phyloP scores from a whole-genome alignment of 2,113 vertebrate species.

The Pterocles gutturalis region DNA sequence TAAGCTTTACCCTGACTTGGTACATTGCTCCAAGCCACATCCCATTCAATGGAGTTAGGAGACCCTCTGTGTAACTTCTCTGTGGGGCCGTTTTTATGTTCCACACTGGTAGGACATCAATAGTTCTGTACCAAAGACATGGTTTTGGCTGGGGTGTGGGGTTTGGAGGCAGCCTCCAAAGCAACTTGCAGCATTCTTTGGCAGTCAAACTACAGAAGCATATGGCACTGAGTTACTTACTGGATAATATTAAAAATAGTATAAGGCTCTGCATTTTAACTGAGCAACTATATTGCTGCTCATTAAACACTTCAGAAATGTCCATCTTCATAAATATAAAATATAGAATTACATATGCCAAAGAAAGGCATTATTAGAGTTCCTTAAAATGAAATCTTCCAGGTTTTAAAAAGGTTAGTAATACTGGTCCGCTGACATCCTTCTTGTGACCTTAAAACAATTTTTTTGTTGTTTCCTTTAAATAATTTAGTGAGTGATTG shows the following conservation, averaged over 20 bases:
- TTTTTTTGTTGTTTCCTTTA: constrained; percentile 67
- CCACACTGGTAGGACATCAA: constrained; percentile 10
- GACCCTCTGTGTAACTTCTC: constrained; percentile 5
- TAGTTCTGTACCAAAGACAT: constrained; percentile 26
- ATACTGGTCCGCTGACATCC: constrained; percentile 51
- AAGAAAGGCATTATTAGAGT: constrained; percentile 59
- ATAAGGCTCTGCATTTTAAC: constrained; percentile 59
- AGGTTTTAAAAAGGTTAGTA: constrained; percentile 62
- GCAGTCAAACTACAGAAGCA: constrained; percentile 59
- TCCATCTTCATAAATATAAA: constrained; percentile 66
- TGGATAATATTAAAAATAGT: constrained; percentile 72
- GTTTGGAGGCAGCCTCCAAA: constrained; percentile 38
- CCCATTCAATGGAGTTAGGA: constrained; percentile 14
- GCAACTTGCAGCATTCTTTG: constrained; percentile 55
- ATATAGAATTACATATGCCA: constrained; percentile 60
- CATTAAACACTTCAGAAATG: constrained; percentile 77
- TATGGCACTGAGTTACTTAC: constrained; percentile 69
- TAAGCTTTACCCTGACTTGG: neutral
- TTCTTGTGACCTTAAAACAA: constrained; percentile 61
- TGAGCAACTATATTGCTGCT: constrained; percentile 64
- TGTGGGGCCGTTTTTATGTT: constrained; percentile 35
- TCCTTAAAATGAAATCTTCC: constrained; percentile 72
- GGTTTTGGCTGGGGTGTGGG: constrained; percentile 56
- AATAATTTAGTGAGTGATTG: constrained; percentile 67
- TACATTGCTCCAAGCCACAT: constrained; percentile 52